Conservation (phyloP, 2,113 vertebrate species). For the Excalfactoria chinensis region DNA sequence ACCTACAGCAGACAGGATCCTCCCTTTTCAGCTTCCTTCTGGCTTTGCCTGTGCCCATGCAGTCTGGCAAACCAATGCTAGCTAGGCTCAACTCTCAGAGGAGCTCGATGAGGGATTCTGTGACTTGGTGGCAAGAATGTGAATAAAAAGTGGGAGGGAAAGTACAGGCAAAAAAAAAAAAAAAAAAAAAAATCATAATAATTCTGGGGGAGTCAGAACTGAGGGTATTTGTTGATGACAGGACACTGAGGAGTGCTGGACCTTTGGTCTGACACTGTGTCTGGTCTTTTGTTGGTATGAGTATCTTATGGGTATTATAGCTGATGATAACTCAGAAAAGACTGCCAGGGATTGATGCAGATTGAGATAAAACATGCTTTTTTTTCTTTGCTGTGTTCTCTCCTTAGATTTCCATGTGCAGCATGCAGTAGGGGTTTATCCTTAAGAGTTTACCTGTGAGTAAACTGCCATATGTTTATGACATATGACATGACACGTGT, state of each 20-base stretch:
- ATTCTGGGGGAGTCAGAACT: background rate
- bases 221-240: background rate
- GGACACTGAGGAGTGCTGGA: background rate
- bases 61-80: background rate
- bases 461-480: conserved; percentile 68
- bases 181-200: background rate
- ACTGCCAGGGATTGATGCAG: background rate
- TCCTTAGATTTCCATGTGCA: conserved; percentile 34
- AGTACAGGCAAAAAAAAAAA: background rate
- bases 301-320: background rate
- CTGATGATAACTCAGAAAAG: background rate
- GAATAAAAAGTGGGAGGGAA: background rate
- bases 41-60: background rate
- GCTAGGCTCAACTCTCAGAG: background rate
- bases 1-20: background rate
- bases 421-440: conserved; percentile 60
- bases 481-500: conserved; percentile 62
- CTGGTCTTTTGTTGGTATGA: background rate
- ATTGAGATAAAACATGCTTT: background rate
- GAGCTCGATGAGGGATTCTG: background rate
- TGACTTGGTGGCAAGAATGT: background rate
- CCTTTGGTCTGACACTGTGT: background rate
- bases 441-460: conserved; percentile 65
- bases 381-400: background rate
- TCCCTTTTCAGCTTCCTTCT: background rate